A percentile compares a stretch with the other conserved stretches of the same genome.
phyloP scores from a whole-genome alignment of 2,888 invertebrate species.

The Tachina fera region DNA sequence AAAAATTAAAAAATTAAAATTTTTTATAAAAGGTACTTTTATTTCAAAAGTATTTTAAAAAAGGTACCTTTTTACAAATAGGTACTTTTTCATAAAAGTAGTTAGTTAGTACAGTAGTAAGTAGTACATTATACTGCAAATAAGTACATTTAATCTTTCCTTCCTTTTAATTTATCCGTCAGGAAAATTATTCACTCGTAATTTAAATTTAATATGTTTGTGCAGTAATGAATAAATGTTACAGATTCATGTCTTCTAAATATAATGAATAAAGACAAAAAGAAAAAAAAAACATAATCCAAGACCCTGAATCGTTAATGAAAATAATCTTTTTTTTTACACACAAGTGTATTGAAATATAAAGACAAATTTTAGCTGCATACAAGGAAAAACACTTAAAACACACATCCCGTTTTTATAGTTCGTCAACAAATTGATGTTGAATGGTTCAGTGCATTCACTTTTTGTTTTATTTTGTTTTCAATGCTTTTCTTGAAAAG shows the following conservation, averaged over 20 bases:
- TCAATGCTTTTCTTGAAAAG: constrained; percentile 4
- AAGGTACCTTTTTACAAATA: too few relatives aligned
- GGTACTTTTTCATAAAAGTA: too few relatives aligned
- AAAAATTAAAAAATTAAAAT: too few relatives aligned
- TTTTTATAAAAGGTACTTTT: too few relatives aligned
- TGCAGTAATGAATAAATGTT: too few relatives aligned
- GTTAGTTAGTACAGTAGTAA: too few relatives aligned
- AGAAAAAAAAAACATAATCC: not conserved
- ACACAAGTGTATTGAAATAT: not conserved
- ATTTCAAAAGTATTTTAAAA: too few relatives aligned
- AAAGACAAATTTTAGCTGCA: constrained; percentile 34
- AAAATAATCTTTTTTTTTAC: constrained; percentile 14
- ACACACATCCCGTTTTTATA: constrained; percentile 60
- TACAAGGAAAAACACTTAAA: constrained; percentile 68
- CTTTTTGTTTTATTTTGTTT: constrained; percentile 30
- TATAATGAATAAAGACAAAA: not conserved
- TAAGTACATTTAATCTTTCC: too few relatives aligned
- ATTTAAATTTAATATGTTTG: too few relatives aligned
- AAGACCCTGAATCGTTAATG: constrained; percentile 31
- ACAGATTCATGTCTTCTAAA: not conserved
- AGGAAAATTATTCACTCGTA: too few relatives aligned
- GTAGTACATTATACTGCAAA: too few relatives aligned
- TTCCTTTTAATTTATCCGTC: too few relatives aligned
- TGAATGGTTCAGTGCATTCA: constrained; percentile 38
- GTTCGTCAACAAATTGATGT: constrained; percentile 57